Evolutionary conservation across 2,797 vertebrate species (phyloP).

Genomic region (Brotogeris chrysoptera): DNA sequence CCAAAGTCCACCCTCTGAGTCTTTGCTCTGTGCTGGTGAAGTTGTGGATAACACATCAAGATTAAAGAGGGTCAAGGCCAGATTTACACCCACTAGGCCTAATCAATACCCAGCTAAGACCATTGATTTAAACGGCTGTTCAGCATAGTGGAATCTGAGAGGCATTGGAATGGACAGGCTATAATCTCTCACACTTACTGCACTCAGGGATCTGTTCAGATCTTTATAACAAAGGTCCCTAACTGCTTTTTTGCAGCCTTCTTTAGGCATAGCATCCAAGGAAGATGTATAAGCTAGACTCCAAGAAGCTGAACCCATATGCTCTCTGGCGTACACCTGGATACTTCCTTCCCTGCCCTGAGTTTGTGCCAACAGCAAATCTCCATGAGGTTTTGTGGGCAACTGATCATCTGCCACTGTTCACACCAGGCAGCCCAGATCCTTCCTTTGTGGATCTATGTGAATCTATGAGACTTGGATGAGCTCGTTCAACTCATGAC

Average conservation of each 20-base stretch:
- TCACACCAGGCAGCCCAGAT: background rate
- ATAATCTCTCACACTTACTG: background rate
- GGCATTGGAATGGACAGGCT: background rate
- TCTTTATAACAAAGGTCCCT: background rate
- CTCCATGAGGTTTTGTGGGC: background rate
- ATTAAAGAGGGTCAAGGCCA: constrained; percentile 13
- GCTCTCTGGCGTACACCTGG: background rate
- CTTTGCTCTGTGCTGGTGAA: background rate
- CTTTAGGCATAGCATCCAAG: background rate
- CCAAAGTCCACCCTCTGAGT: background rate
- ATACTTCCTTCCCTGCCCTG: background rate
- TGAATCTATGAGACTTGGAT: background rate
- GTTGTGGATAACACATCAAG: background rate
- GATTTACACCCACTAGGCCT: background rate
- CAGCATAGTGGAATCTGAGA: background rate
- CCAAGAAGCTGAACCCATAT: background rate
- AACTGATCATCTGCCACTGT: background rate
- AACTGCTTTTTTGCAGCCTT: background rate
- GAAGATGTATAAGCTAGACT: background rate
- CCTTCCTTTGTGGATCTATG: background rate
- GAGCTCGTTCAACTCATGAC: background rate
- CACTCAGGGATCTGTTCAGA: background rate
- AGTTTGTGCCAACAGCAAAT: background rate
- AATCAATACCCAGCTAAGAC: background rate
- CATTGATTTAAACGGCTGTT: background rate